Base-by-base conservation (phyloP, 2,113 vertebrate genomes). In the Hemiprocne comata region DNA sequence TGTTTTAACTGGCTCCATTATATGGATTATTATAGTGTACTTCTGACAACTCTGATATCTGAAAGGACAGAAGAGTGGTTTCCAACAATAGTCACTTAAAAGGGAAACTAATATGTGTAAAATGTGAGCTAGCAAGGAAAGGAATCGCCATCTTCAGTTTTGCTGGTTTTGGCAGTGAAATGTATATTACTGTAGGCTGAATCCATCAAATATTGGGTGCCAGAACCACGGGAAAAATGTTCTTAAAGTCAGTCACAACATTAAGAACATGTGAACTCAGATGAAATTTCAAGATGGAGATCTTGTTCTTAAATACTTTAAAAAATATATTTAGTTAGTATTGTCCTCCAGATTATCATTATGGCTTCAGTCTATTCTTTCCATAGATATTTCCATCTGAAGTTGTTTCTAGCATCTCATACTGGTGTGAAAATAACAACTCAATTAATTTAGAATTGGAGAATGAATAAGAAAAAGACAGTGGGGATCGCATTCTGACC, bases 71-170 rank as follows among this genome's bases (percentile, higher is more conserved):
- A 79, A 93, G 42, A 92, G 50, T 40, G 6, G 4, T 87, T 92
- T 95, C 87, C 81, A 94, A 69, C 70, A 92, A 86, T 4, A 66
- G 50, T 44, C 65, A 58, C 51, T 92, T 77, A 57, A 70, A 90
- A 94, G 61, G 24, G 33, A 72, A 77, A 70, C 12, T 51, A 55
- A 88, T 80, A 55, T 58, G 51, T 25, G 20, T 84, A 71, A 94
- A 85, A 88, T 55, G 20, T 55, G 60, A 80, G 14, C 69, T 87
- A 86, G 81, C 61, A 77, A 92, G 71, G 57, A 64, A 77, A 94
- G 20, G 25, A 89, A n/a, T 7, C 73, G 13, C 25, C 33, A 60
- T 94, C 33, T 81, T 94, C 48, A 61, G n/a, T 71, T 94, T 90
- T 84, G 6, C 38, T 90, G 51, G 14, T 10, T 81, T 86, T 86